These are phyloP conservation scores for Alosa alosa DNA, from an alignment of 2,113 vertebrate species.

Conservation along the genomic window DNA sequence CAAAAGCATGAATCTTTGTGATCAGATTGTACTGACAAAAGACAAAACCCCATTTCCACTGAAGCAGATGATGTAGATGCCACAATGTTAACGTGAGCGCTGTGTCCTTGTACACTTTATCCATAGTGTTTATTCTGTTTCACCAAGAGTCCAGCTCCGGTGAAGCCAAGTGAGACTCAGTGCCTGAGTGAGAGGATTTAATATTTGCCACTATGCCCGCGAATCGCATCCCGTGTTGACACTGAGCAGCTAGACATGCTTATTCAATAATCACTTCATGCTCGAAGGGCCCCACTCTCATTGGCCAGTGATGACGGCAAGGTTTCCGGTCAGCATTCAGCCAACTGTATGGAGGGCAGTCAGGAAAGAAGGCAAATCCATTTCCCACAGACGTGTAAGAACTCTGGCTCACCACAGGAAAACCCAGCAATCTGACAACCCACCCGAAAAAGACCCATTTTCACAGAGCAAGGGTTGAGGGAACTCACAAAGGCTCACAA, in stretches of 20 bases:
- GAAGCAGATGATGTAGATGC: neutral
- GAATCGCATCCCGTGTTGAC: slow-evolving; percentile 29
- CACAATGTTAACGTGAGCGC: neutral
- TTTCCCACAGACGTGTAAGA: neutral
- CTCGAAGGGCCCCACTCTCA: slow-evolving; percentile 27
- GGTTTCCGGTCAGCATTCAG: slow-evolving; percentile 18
- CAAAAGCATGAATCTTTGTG: neutral
- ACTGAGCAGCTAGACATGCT: slow-evolving; percentile 33
- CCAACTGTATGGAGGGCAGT: slow-evolving; percentile 16
- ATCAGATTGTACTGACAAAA: neutral
- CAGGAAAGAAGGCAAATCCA: slow-evolving; percentile 15
- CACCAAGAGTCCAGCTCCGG: slow-evolving; percentile 7
- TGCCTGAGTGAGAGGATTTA: slow-evolving; percentile 35
- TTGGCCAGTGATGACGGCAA: slow-evolving; percentile 37
- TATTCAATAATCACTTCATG: slow-evolving; percentile 38
- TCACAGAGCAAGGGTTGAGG: neutral
- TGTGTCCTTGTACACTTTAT: neutral
- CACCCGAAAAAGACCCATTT: neutral
- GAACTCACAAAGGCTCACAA: neutral
- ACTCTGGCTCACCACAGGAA: neutral
- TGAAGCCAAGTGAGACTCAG: slow-evolving; percentile 22
- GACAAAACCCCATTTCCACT: neutral
- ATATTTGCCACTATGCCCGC: slow-evolving; percentile 35
- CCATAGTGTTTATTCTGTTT: slow-evolving; percentile 26
- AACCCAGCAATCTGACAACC: neutral